Evolutionary conservation across 1,140 invertebrate genomes (phyloP), one percentile per base, ranked within the genome.

Genomic region (Papilio helenus): DNA sequence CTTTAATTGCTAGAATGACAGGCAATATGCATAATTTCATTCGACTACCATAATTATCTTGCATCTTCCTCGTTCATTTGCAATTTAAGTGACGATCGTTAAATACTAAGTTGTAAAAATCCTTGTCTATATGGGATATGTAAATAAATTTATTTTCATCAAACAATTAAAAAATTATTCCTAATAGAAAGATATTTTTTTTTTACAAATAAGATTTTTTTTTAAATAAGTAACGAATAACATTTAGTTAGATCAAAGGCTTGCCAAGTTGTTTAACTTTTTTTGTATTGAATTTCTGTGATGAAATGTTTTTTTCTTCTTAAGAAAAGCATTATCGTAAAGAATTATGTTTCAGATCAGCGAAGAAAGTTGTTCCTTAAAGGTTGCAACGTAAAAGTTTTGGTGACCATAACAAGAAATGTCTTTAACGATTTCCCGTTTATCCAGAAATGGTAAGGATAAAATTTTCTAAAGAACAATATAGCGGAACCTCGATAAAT

Each of bases 401-500:
- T 65, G 55, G 29, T 65, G 51, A 61, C 76, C 76, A 77, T 77
- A 77, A 77, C 58, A 77, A 65, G 76, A 77, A 61, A 49, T 65
- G 44, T 61, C 55, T 68, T 68, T 77, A 77, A 77, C 76, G 76
- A 77, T 77, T 61, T 65, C 76, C 76, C 76, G 55, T 65, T 61
- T 77, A 77, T 77, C 76, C 76, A 65, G 76, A 77, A 77, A 77
- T 77, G 76, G 76, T 23, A 42, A 26, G 76, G 58, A 77, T 77
- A 77, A 77, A 77, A 65, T 77, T 77, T 77, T 44, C 76, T 77
- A 65, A 77, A 77, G 49, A 76, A 71, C 65, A 72, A 76, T 78
- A 68, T 39, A 83, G 68, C 80, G 83, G 79, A 78, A 79, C 76
- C 72, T 85, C 81, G 83, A 85, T 86, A 86, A 86, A 86, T 85